A percentile compares a stretch with the other conserved stretches of the same genome.
Evolutionary conservation across 2,797 vertebrate genomes (phyloP).

Genomic region (Eospalax fontanierii): DNA sequence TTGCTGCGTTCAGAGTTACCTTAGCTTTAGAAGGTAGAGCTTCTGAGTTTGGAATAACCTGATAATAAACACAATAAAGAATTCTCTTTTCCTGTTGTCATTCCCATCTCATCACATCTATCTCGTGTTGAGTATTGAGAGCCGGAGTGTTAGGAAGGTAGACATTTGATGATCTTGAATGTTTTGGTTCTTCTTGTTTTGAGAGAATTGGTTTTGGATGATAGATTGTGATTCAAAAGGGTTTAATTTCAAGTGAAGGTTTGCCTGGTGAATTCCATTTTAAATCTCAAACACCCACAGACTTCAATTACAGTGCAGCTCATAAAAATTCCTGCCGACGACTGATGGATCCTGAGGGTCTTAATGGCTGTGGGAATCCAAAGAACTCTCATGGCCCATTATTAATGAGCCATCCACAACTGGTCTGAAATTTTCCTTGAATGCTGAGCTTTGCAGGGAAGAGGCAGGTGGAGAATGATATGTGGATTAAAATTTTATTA

Average conservation of each 20-base stretch:
- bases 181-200: constrained; percentile 27
- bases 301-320: constrained; percentile 31
- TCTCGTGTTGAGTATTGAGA: neutral
- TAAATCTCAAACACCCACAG: constrained; percentile 41
- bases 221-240: neutral
- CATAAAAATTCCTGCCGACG: constrained; percentile 61
- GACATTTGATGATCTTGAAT: accelerated
- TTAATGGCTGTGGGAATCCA: constrained; percentile 41
- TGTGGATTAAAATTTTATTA: neutral
- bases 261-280: constrained; percentile 52
- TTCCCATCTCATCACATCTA: constrained; percentile 43
- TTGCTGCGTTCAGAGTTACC: neutral
- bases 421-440: neutral
- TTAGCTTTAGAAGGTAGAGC: neutral
- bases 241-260: constrained; percentile 64
- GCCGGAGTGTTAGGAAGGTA: constrained; percentile 6
- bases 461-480: neutral
- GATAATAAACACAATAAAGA: neutral
- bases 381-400: neutral
- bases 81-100: neutral
- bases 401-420: constrained; percentile 18
- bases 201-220: constrained; percentile 20
- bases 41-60: neutral
- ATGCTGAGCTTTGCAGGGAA: constrained; percentile 39
- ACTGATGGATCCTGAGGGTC: neutral